Conservation (phyloP, 2,113 vertebrate genomes). For the Cygnus atratus region DNA sequence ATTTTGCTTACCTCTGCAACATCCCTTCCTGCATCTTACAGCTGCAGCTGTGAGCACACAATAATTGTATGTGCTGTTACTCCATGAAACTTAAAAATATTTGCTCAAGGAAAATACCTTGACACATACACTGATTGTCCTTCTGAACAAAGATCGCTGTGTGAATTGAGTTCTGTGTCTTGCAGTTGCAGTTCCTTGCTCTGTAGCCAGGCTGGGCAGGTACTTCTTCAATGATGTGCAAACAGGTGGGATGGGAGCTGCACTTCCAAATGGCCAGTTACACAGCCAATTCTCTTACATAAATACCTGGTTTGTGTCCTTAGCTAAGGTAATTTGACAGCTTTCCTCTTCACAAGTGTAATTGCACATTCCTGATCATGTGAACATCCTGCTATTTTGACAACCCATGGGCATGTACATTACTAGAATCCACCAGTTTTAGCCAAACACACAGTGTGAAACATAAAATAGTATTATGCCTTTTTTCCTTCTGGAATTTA, state of each 20-base stretch:
- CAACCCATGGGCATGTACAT: fast-evolving
- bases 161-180: neutral
- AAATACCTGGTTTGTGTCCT: neutral
- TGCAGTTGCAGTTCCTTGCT: neutral
- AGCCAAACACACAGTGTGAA: neutral
- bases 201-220: neutral
- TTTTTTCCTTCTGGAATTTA: neutral
- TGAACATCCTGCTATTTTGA: neutral
- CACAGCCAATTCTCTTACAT: neutral
- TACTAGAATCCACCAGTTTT: neutral
- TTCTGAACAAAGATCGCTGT: neutral
- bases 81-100: neutral
- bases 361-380: neutral
- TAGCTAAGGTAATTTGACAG: neutral
- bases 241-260: neutral
- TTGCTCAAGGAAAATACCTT: neutral
- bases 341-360: neutral
- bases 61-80: neutral
- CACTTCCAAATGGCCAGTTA: fast-evolving
- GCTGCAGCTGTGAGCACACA: neutral
- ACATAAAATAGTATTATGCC: neutral
- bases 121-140: fast-evolving
- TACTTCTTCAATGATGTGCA: neutral
- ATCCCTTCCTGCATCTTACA: neutral
- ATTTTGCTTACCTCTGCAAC: neutral